Conservation (phyloP, 1,140 invertebrate genomes). For the Mycetomoellerius zeteki region DNA sequence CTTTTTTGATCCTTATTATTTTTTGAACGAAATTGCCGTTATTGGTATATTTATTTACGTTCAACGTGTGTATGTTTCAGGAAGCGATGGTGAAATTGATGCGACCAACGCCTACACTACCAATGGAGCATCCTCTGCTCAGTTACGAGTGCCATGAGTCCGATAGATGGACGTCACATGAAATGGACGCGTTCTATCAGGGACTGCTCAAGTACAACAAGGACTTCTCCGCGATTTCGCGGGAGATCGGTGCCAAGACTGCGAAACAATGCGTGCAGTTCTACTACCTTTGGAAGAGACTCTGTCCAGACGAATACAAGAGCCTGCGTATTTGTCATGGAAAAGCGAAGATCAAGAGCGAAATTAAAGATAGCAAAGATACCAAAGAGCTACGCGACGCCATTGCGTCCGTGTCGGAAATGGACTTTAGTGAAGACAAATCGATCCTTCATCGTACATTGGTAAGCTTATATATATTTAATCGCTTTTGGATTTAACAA, state of each 20-base stretch:
- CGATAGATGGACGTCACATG: slow-evolving; percentile 93
- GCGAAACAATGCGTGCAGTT: slow-evolving; percentile 98
- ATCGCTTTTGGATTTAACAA: neutral
- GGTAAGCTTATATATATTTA: slow-evolving; percentile 73
- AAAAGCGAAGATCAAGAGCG: slow-evolving; percentile 83
- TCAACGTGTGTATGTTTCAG: slow-evolving; percentile 82
- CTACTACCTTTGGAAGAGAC: slow-evolving; percentile 99
- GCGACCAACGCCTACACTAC: slow-evolving; percentile 91
- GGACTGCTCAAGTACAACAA: slow-evolving; percentile 96
- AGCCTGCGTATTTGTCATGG: slow-evolving; percentile 87
- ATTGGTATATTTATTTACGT: neutral
- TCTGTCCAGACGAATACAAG: slow-evolving; percentile 95
- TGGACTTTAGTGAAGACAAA: slow-evolving; percentile 85
- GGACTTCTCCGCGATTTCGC: slow-evolving; percentile 96
- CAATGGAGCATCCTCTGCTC: slow-evolving; percentile 91
- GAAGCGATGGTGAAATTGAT: slow-evolving; percentile 94
- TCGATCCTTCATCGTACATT: slow-evolving; percentile 86
- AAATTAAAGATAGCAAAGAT: slow-evolving; percentile 83
- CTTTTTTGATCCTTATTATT: neutral
- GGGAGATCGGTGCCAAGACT: slow-evolving; percentile 95
- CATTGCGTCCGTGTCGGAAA: slow-evolving; percentile 84
- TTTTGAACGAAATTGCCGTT: neutral
- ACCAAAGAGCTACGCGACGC: slow-evolving; percentile 84
- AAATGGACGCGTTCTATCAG: slow-evolving; percentile 96
- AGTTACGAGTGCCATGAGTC: slow-evolving; percentile 92